Percentiles rank a stretch among this genome's conserved stretches.
Conservation (phyloP, 2,888 invertebrate species). For the Microplitis deprimator region DNA sequence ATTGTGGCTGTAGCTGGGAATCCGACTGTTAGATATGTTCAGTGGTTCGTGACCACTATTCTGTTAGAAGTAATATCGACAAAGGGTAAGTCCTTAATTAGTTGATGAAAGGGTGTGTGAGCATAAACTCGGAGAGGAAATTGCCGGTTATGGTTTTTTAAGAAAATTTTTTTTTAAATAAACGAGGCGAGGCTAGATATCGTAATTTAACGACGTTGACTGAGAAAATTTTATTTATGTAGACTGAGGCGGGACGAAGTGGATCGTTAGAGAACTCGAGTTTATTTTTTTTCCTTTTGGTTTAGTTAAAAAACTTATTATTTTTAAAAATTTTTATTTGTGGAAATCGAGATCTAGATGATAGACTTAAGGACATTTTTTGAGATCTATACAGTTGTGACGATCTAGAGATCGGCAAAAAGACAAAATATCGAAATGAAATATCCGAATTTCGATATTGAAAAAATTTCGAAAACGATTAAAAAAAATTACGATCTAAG, state of each 20-base stretch:
- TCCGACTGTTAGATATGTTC: constrained; percentile 24
- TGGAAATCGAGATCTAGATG: no score
- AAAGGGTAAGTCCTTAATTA: constrained; percentile 58
- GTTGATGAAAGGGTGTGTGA: constrained; percentile 59
- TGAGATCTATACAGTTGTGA: no score
- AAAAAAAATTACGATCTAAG: no score
- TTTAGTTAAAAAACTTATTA: neutral
- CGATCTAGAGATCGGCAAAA: no score
- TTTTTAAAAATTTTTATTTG: neutral
- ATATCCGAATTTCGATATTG: no score
- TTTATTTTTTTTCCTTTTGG: neutral
- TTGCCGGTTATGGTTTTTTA: constrained; percentile 5
- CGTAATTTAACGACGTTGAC: neutral
- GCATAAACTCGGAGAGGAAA: constrained; percentile 48
- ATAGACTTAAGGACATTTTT: no score
- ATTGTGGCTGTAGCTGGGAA: constrained; percentile 1
- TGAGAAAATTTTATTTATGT: neutral
- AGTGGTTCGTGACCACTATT: constrained; percentile 51
- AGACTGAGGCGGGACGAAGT: neutral
- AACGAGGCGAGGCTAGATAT: neutral
- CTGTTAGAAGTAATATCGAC: constrained; percentile 45
- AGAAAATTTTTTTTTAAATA: neutral
- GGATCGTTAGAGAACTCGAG: neutral
- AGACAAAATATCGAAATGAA: no score
- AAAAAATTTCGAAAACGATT: no score